phyloP scores from a whole-genome alignment of 2,888 invertebrate genomes.

The Cacoxenus indagator region DNA sequence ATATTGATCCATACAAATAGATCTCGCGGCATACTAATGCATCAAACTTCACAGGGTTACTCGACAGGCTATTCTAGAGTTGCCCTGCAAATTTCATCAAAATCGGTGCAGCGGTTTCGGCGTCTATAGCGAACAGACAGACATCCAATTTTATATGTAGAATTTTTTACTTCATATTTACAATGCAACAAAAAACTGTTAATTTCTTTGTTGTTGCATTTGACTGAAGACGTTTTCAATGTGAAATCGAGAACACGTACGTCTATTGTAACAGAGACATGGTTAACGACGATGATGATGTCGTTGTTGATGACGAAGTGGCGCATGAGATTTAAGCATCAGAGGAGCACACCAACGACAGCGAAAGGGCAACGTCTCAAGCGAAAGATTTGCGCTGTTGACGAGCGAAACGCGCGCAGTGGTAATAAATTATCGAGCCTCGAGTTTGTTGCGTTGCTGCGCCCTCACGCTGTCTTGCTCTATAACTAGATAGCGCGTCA shows the following conservation, averaged over 20 bases:
- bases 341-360: background rate
- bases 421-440: slow-evolving; percentile 22
- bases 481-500: no score
- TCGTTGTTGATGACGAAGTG: background rate
- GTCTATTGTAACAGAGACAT: no score
- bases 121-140: no score
- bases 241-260: background rate
- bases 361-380: background rate
- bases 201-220: slow-evolving; percentile 17
- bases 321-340: background rate
- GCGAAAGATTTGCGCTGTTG: background rate
- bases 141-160: no score
- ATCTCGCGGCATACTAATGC: no score
- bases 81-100: no score
- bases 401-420: slow-evolving; percentile 5
- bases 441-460: background rate
- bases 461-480: background rate
- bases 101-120: no score
- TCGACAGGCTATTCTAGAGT: no score
- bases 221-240: background rate
- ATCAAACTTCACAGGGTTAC: no score
- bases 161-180: slow-evolving; percentile 14
- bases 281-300: background rate
- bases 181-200: slow-evolving; percentile 11
- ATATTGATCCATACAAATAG: no score